phyloP scores from a whole-genome alignment of 2,888 invertebrate species.

The Gryllus longicercus region DNA sequence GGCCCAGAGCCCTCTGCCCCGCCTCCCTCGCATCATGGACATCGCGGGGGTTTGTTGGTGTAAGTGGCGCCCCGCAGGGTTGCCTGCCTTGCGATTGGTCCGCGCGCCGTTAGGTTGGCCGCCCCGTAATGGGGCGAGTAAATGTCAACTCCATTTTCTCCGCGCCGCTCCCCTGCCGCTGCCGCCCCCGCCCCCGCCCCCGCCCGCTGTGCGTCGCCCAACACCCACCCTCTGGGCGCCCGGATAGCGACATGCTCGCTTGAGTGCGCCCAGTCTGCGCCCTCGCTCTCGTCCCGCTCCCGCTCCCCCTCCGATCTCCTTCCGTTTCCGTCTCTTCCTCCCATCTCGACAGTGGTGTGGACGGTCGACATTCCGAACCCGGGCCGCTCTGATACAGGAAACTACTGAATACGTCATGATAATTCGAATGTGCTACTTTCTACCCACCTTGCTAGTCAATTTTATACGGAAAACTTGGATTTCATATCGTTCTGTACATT shows the following conservation, averaged over 20 bases:
- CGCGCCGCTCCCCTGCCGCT: neutral
- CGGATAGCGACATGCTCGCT: neutral
- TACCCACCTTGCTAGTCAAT: too few relatives aligned
- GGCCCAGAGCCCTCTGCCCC: neutral
- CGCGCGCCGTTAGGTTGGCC: neutral
- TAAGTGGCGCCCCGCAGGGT: conserved; percentile 2
- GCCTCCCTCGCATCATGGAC: conserved; percentile 5
- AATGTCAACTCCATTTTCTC: conserved; percentile 1
- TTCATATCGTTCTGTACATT: too few relatives aligned
- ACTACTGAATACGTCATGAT: too few relatives aligned
- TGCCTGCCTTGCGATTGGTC: neutral
- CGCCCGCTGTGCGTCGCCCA: neutral
- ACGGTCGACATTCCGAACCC: too few relatives aligned
- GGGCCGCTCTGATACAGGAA: too few relatives aligned
- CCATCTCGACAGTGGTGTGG: too few relatives aligned
- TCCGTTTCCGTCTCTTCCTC: too few relatives aligned
- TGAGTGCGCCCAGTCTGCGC: neutral
- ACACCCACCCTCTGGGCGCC: neutral
- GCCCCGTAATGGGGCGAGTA: conserved; percentile 17
- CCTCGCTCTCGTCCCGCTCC: neutral
- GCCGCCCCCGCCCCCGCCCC: neutral
- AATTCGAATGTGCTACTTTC: too few relatives aligned
- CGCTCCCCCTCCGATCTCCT: neutral
- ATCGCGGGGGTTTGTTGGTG: conserved; percentile 10
- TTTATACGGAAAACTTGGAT: too few relatives aligned